Conservation (phyloP, 2,797 vertebrate genomes). For the Lemur catta region DNA sequence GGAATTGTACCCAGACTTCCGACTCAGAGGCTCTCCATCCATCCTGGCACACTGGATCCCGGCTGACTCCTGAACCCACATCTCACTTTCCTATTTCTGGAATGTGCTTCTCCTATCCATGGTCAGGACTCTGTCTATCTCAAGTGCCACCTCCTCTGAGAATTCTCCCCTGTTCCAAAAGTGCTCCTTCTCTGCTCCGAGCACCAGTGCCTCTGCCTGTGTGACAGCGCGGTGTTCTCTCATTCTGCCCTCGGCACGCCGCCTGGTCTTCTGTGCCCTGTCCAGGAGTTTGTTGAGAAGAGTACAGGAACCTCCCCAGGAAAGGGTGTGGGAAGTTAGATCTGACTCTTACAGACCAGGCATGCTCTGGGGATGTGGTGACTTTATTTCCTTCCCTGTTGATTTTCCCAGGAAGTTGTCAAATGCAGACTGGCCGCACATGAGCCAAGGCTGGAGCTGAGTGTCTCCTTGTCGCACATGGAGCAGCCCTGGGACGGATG, state of each 20-base stretch:
- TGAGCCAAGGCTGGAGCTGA: neutral
- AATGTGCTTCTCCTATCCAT: neutral
- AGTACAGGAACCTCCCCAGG: neutral
- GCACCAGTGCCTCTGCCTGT: neutral
- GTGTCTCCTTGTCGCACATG: neutral
- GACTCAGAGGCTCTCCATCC: neutral
- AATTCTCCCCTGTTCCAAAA: neutral
- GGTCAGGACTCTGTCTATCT: neutral
- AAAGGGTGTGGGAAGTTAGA: neutral
- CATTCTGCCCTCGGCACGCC: neutral
- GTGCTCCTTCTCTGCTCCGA: neutral
- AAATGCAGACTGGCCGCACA: neutral
- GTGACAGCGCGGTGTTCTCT: neutral
- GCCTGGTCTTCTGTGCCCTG: neutral
- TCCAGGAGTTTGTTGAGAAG: neutral
- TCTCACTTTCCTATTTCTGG: neutral
- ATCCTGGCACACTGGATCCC: neutral
- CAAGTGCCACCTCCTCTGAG: neutral
- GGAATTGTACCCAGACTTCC: neutral
- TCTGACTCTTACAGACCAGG: neutral
- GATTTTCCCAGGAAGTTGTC: neutral
- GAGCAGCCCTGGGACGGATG: neutral
- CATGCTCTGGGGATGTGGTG: neutral
- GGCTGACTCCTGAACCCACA: neutral
- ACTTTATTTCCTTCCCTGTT: neutral